These are phyloP conservation scores for Hydrocynus forskahlii DNA, from an alignment of 2,797 vertebrate species.

Conservation along the genomic window DNA sequence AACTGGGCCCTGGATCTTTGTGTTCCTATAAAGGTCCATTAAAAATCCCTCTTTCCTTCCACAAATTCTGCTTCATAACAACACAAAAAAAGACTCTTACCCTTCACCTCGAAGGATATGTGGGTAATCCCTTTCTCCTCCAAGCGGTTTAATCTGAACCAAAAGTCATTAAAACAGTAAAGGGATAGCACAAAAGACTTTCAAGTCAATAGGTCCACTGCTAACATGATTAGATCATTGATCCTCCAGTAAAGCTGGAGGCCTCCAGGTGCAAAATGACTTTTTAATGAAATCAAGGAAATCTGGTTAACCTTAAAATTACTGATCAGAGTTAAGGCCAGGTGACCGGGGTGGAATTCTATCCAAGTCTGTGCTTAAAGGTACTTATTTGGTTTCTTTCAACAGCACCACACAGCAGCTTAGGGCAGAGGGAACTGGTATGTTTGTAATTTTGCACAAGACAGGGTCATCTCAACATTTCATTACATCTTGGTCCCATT, in stretches of 20 bases:
- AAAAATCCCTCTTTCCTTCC: neutral
- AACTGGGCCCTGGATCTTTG: neutral
- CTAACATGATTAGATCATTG: constrained; percentile 85
- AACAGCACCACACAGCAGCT: constrained; percentile 66
- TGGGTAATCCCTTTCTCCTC: constrained; percentile 77
- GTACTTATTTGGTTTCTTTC: constrained; percentile 78
- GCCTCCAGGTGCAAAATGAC: constrained; percentile 81
- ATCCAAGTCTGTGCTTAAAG: constrained; percentile 65
- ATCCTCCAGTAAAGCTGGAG: constrained; percentile 76
- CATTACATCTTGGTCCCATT: constrained; percentile 42
- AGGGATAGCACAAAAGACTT: constrained; percentile 82
- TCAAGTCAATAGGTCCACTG: constrained; percentile 76
- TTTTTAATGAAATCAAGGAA: constrained; percentile 83
- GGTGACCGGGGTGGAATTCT: constrained; percentile 68
- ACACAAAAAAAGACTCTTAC: constrained; percentile 17
- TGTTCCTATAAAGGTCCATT: neutral
- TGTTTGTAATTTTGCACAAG: constrained; percentile 69
- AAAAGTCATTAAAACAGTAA: constrained; percentile 82
- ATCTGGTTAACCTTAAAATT: constrained; percentile 82
- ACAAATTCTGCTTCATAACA: neutral
- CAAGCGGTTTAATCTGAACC: constrained; percentile 80
- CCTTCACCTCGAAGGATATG: constrained; percentile 72
- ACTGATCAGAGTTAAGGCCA: constrained; percentile 82
- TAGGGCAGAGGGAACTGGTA: constrained; percentile 61
- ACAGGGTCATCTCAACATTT: constrained; percentile 50